Evolutionary conservation across 2,888 invertebrate species (phyloP).

Genomic region (Sabellastarte sp.): DNA sequence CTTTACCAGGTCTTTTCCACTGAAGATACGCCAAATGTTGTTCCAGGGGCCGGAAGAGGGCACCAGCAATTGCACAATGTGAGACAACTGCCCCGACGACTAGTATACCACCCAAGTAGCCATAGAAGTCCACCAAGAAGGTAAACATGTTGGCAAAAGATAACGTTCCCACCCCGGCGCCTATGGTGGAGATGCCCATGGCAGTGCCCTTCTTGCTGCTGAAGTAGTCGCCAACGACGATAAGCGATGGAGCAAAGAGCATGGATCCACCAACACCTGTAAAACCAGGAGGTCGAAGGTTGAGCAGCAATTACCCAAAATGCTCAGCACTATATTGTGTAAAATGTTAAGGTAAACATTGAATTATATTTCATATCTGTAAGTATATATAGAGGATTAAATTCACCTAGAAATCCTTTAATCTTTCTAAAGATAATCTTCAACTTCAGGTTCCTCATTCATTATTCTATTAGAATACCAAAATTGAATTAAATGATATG

Average conservation of each 20-base stretch:
- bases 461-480: too few species aligned
- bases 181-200: slow-evolving; percentile 24
- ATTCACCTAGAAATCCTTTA: too few species aligned
- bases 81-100: slow-evolving; percentile 20
- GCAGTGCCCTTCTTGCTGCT: slow-evolving; percentile 30
- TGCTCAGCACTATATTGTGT: too few species aligned
- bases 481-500: too few species aligned
- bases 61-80: slow-evolving; percentile 13
- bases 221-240: slow-evolving; percentile 28
- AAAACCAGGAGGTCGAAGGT: slow-evolving; percentile 5
- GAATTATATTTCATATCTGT: too few species aligned
- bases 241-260: slow-evolving; percentile 21
- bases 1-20: too few species aligned
- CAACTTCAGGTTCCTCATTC: too few species aligned
- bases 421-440: too few species aligned
- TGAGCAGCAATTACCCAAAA: too few species aligned
- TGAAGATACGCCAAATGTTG: neutral
- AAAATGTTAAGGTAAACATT: too few species aligned
- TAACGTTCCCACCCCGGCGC: slow-evolving; percentile 24
- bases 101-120: slow-evolving; percentile 22
- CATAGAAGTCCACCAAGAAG: slow-evolving; percentile 12
- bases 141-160: slow-evolving; percentile 18
- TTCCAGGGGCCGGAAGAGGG: slow-evolving; percentile 22
- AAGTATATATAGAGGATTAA: too few species aligned
- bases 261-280: slow-evolving; percentile 22